Evolutionary conservation across 35 echinoderm and acorn worm genomes (phyloP), one percentile per base, ranked within the genome.

Genomic region (Acanthaster planci): DNA sequence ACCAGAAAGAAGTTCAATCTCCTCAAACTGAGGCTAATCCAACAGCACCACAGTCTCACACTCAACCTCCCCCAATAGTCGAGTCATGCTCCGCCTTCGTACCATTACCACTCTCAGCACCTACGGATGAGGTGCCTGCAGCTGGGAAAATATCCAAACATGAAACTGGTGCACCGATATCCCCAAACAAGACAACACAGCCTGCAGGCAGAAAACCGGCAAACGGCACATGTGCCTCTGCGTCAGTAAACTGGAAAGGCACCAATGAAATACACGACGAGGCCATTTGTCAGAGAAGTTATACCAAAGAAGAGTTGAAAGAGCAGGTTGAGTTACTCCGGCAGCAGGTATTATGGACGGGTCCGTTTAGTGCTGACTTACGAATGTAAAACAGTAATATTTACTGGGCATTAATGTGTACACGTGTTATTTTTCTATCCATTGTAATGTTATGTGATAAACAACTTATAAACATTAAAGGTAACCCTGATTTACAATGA

Each of bases 311-410:
- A 22, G 83, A 85, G 1, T 40, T 85, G 37, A 85, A 76, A 38
- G 83, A 75, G 14, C 83, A 85, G 57, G 54, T 85, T 27, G 56
- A 85, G 44, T 44, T 85, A 26, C 67, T 32, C 17, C 32, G 60
- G 29, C 56, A 85, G 15, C 83, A 85, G 60, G 83, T 85, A 34
- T 38, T n/a, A n/a, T 47, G 42, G 42, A 47, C 12, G 4, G 42
- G 42, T 47, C 12, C 12, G 42, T 47, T 47, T 12, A 47, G 42
- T n/a, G n/a, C n/a, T n/a, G n/a, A n/a, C n/a, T n/a, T n/a, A n/a
- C n/a, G n/a, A n/a, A n/a, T n/a, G n/a, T n/a, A n/a, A n/a, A n/a
- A n/a, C n/a, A n/a, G n/a, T n/a, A n/a, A n/a, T n/a, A n/a, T n/a
- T n/a, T n/a, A n/a, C n/a, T n/a, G n/a, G n/a, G n/a, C n/a, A n/a